Conservation (phyloP, 2,888 invertebrate genomes). For the Danaus chrysippus region DNA sequence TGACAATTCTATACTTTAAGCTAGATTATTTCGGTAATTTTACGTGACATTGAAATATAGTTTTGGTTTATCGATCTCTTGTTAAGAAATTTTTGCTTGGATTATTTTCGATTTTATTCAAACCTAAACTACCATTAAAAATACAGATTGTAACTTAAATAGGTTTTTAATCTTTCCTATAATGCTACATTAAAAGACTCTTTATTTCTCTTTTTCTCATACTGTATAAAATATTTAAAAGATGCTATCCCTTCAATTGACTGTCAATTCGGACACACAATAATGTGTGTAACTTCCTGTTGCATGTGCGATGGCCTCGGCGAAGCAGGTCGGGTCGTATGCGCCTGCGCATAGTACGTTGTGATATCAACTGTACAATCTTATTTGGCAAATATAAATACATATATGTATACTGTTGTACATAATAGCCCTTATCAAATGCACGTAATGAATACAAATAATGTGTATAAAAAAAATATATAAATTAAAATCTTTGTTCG, state of each 20-base stretch:
- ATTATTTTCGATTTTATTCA: too few relatives aligned
- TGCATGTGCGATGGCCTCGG: conserved; percentile 17
- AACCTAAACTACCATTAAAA: too few relatives aligned
- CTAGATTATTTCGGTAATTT: too few relatives aligned
- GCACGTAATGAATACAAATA: background rate
- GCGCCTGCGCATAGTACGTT: conserved; percentile 3
- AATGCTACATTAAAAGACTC: too few relatives aligned
- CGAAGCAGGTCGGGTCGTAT: conserved; percentile 6
- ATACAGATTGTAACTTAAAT: too few relatives aligned
- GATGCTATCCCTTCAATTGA: background rate
- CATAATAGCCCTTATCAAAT: background rate
- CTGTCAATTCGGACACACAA: conserved; percentile 6
- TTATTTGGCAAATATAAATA: conserved; percentile 1
- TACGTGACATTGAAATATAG: too few relatives aligned
- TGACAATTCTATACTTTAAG: too few relatives aligned
- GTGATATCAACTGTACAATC: conserved; percentile 8
- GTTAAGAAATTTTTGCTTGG: too few relatives aligned
- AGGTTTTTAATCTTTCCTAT: too few relatives aligned
- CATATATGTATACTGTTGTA: background rate
- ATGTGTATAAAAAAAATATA: background rate
- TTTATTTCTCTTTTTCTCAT: too few relatives aligned
- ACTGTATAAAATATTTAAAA: too few relatives aligned
- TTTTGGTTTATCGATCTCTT: too few relatives aligned
- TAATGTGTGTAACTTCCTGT: conserved; percentile 16
- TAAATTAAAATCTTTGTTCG: background rate